phyloP scores from a whole-genome alignment of 2,888 invertebrate species.

The Harmothoe impar region DNA sequence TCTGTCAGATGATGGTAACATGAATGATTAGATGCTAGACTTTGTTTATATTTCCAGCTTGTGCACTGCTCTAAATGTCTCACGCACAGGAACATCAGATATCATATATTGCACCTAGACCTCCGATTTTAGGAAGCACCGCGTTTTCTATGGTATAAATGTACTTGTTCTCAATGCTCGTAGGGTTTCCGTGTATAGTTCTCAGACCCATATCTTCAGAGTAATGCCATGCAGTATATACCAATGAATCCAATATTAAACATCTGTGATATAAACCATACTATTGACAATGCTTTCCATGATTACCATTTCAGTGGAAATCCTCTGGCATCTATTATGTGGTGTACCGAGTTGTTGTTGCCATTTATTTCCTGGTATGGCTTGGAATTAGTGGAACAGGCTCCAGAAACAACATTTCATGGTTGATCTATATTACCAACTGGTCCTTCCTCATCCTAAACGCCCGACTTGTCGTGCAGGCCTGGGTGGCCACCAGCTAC shows the following conservation, averaged over 20 bases:
- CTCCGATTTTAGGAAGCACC: not conserved
- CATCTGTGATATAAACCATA: too few species aligned
- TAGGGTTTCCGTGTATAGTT: not conserved
- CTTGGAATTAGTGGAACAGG: not conserved
- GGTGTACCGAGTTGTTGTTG: constrained; percentile 27
- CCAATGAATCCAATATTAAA: too few species aligned
- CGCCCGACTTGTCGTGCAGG: constrained; percentile 19
- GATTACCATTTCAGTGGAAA: too few species aligned
- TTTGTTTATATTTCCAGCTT: too few species aligned
- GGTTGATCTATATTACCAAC: constrained; percentile 60
- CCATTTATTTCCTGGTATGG: constrained; percentile 52
- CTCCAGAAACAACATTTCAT: not conserved
- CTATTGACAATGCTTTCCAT: too few species aligned
- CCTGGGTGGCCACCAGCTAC: not conserved
- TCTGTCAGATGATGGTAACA: too few species aligned
- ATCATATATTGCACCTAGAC: not conserved
- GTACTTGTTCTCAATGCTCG: too few species aligned
- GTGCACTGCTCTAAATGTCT: too few species aligned
- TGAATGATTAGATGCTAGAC: too few species aligned
- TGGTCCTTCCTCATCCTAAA: constrained; percentile 57
- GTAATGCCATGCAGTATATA: too few species aligned
- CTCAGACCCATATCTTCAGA: too few species aligned
- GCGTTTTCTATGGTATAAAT: not conserved
- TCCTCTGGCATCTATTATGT: not conserved
- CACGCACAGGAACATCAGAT: not conserved